Percentiles rank a stretch among this genome's conserved stretches.
Evolutionary conservation across 2,797 vertebrate species (phyloP).

Genomic region (Denticeps clupeoides): DNA sequence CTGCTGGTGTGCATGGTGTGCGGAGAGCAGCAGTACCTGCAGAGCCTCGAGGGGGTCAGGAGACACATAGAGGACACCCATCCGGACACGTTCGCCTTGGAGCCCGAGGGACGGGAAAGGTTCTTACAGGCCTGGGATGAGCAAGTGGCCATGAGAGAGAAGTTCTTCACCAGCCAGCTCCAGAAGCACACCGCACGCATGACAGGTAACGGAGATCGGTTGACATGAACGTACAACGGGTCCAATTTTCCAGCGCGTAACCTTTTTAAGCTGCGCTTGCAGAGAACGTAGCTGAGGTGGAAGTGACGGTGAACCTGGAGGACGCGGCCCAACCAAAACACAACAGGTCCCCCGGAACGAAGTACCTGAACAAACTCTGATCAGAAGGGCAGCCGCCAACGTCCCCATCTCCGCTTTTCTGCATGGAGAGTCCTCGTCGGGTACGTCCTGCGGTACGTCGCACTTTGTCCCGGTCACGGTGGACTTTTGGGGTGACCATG

Average conservation of each 20-base stretch:
- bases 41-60: slow-evolving; percentile 64
- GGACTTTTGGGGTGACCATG: not conserved
- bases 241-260: not conserved
- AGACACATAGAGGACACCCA: slow-evolving; percentile 76
- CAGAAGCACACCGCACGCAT: slow-evolving; percentile 44
- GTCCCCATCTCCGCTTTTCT: not conserved
- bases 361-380: not conserved
- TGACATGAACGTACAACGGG: not conserved
- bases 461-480: no score
- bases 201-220: slow-evolving; percentile 32
- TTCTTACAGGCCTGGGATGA: slow-evolving; percentile 75
- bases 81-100: slow-evolving; percentile 64
- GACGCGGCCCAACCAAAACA: slow-evolving; percentile 18
- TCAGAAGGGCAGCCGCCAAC: not conserved
- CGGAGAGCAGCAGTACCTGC: slow-evolving; percentile 69
- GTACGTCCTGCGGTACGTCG: no score
- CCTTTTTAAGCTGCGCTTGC: slow-evolving; percentile 1
- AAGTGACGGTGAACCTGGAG: slow-evolving; percentile 43
- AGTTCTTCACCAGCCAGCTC: slow-evolving; percentile 66
- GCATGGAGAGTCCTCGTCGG: no score
- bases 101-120: slow-evolving; percentile 49
- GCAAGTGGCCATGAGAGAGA: slow-evolving; percentile 59
- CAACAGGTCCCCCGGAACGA: not conserved
- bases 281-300: slow-evolving; percentile 39
- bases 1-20: slow-evolving; percentile 86